phyloP scores from a whole-genome alignment of 1,140 invertebrate genomes.

The Procambarus virginalis region DNA sequence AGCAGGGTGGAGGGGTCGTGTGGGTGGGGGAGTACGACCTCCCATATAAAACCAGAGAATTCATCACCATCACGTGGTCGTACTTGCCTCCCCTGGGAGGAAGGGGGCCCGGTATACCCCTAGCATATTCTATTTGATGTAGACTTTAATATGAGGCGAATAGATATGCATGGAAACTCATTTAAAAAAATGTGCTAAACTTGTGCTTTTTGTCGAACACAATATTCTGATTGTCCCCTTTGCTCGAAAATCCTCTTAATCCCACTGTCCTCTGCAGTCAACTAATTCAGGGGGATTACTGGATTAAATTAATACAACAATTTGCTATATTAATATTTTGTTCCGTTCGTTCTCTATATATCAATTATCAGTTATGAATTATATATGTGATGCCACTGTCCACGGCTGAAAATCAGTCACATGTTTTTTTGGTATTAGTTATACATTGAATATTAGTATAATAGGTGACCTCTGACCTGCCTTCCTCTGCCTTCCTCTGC shows the following conservation, averaged over 20 bases:
- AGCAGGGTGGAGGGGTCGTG: no score
- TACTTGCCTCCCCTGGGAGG: background rate
- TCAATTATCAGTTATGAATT: conserved; percentile 26
- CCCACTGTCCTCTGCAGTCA: conserved; percentile 7
- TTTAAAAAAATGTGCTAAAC: background rate
- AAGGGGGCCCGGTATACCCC: background rate
- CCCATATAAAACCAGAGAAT: background rate
- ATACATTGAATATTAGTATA: background rate
- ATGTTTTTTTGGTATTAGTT: background rate
- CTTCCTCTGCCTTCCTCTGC: no score
- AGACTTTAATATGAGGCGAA: background rate
- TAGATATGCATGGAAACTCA: conserved; percentile 18
- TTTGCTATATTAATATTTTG: conserved; percentile 21
- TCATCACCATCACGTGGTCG: conserved; percentile 1
- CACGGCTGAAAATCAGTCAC: background rate
- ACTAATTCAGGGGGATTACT: conserved; percentile 23
- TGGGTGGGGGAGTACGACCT: no score
- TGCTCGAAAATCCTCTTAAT: conserved; percentile 10
- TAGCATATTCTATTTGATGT: conserved; percentile 1
- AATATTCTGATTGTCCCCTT: conserved; percentile 25
- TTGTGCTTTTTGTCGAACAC: background rate
- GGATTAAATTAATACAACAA: conserved; percentile 23
- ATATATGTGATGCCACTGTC: background rate
- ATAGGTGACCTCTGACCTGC: background rate
- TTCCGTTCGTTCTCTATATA: conserved; percentile 14